Conservation (phyloP, 2,888 invertebrate genomes). For the Callyntrura guangdongensis region DNA sequence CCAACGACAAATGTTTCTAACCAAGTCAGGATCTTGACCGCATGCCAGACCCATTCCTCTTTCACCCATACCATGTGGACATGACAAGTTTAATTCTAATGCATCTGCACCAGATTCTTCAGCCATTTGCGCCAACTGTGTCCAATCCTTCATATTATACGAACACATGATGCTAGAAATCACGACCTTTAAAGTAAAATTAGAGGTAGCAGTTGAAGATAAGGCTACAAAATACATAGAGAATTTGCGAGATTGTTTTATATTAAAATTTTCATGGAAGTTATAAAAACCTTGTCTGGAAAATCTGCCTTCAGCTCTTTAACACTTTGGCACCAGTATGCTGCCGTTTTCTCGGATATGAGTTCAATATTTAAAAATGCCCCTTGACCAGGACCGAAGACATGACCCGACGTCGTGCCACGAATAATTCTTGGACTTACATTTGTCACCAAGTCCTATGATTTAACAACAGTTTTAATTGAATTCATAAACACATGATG, state of each 20-base stretch:
- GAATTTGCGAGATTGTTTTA: neutral
- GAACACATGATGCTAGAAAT: slow-evolving; percentile 99
- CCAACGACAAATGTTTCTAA: slow-evolving; percentile 96
- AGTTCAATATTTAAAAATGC: slow-evolving; percentile 99
- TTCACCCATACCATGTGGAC: slow-evolving; percentile 99
- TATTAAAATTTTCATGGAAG: neutral
- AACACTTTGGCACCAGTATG: slow-evolving; percentile 97
- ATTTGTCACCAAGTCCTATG: slow-evolving; percentile 96
- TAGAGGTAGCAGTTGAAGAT: neutral
- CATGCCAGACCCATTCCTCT: slow-evolving; percentile 99
- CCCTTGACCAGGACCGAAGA: slow-evolving; percentile 98
- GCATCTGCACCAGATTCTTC: slow-evolving; percentile 96
- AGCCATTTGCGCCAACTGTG: slow-evolving; percentile 91
- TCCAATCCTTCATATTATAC: slow-evolving; percentile 96
- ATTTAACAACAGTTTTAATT: slow-evolving; percentile 76
- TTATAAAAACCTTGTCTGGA: slow-evolving; percentile 91
- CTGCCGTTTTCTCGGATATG: slow-evolving; percentile 98
- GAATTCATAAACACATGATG: neutral
- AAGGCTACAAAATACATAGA: neutral
- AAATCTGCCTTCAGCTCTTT: slow-evolving; percentile 96
- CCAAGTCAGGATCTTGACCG: slow-evolving; percentile 96
- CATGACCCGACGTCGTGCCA: slow-evolving; percentile 96
- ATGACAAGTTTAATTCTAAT: slow-evolving; percentile 97
- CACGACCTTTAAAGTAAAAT: slow-evolving; percentile 88
- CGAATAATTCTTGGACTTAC: slow-evolving; percentile 98